Evolutionary conservation across 2,888 invertebrate species (phyloP).

Genomic region (Portevinia maculata): DNA sequence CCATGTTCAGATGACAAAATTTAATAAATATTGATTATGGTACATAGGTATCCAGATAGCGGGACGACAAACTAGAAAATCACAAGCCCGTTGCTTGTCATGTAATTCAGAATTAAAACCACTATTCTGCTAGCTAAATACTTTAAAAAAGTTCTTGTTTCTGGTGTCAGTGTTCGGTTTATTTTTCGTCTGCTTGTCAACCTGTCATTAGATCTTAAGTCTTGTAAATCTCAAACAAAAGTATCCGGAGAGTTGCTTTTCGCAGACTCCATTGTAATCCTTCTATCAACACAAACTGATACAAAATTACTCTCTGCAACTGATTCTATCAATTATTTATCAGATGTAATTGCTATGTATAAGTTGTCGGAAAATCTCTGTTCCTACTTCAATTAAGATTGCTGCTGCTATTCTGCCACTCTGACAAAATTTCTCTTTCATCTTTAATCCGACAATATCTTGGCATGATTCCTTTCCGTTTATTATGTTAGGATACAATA

Average conservation of each 20-base stretch:
- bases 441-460: slow-evolving; percentile 70
- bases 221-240: slow-evolving; percentile 33
- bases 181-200: no score
- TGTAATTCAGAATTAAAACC: no score
- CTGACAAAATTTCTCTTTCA: slow-evolving; percentile 59
- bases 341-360: slow-evolving; percentile 51
- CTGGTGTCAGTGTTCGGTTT: no score
- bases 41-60: no score
- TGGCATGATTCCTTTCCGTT: slow-evolving; percentile 65
- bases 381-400: slow-evolving; percentile 49
- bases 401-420: slow-evolving; percentile 38
- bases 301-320: slow-evolving; percentile 49
- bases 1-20: no score
- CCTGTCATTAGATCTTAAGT: slow-evolving; percentile 52
- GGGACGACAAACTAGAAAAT: no score
- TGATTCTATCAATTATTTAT: slow-evolving; percentile 67
- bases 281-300: slow-evolving; percentile 63
- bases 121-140: no score
- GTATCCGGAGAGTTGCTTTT: background rate
- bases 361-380: slow-evolving; percentile 49
- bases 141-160: no score
- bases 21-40: no score
- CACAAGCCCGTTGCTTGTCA: no score
- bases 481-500: slow-evolving; percentile 61
- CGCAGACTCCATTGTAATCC: slow-evolving; percentile 1